These are phyloP conservation scores for Lithobates sylvaticus DNA, from an alignment of 2,797 vertebrate genomes.

Conservation along the genomic window DNA sequence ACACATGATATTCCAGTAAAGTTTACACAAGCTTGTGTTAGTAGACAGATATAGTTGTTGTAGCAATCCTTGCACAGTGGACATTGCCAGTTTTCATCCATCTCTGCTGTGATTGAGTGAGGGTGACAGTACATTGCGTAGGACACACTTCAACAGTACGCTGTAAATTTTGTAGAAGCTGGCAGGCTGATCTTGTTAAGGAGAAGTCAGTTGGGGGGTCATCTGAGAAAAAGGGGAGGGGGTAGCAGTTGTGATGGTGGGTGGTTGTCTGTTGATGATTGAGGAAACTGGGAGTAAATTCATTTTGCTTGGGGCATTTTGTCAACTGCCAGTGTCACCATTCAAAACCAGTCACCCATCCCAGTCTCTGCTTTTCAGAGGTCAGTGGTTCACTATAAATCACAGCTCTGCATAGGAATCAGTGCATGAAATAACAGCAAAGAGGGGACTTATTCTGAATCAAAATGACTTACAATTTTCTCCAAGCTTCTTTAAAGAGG, in stretches of 20 bases:
- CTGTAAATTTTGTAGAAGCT: slow-evolving; percentile 97
- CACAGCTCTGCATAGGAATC: slow-evolving; percentile 77
- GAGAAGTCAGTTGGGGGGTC: slow-evolving; percentile 97
- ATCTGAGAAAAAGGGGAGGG: slow-evolving; percentile 69
- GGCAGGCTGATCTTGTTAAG: slow-evolving; percentile 99
- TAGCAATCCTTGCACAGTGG: slow-evolving; percentile 28
- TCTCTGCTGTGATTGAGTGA: slow-evolving; percentile 82
- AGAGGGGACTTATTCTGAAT: slow-evolving; percentile 77
- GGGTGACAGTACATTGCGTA: slow-evolving; percentile 91
- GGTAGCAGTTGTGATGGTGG: slow-evolving; percentile 59
- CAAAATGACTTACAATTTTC: slow-evolving; percentile 75
- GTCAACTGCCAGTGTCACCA: slow-evolving; percentile 99
- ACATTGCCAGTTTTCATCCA: slow-evolving; percentile 78
- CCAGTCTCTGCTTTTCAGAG: slow-evolving; percentile 96
- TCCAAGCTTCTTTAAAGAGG: slow-evolving; percentile 39
- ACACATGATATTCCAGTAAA: too few species aligned
- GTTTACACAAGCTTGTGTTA: not conserved
- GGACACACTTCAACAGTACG: slow-evolving; percentile 80
- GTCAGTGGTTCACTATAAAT: slow-evolving; percentile 96
- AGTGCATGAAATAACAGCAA: slow-evolving; percentile 83
- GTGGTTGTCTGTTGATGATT: slow-evolving; percentile 96
- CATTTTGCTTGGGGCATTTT: slow-evolving; percentile 99
- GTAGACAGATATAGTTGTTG: slow-evolving; percentile 52
- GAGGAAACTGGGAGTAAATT: slow-evolving; percentile 99
- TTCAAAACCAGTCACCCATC: slow-evolving; percentile 99